These are phyloP conservation scores for Mycogona germanica DNA, from an alignment of 2,888 invertebrate species.

Conservation along the genomic window DNA sequence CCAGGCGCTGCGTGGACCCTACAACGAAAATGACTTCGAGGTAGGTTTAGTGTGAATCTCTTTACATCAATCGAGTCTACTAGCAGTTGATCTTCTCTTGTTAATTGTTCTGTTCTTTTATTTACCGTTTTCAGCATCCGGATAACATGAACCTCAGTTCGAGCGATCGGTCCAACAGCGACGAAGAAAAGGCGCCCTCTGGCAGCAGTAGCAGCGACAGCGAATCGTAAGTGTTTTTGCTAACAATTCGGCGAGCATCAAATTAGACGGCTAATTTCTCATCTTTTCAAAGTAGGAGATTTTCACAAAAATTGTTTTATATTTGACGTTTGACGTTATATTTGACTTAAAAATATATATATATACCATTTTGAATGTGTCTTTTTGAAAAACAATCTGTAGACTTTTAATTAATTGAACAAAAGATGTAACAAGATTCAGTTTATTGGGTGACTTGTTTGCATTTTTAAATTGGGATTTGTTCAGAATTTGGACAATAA, in stretches of 20 bases:
- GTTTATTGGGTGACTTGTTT: neutral
- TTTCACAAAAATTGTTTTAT: too few species aligned
- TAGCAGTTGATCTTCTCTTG: too few species aligned
- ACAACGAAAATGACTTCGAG: constrained; percentile 17
- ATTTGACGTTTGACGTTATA: too few species aligned
- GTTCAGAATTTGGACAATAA: too few species aligned
- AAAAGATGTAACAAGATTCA: neutral
- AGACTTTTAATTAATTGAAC: too few species aligned
- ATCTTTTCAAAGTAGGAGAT: too few species aligned
- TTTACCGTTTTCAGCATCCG: constrained; percentile 20
- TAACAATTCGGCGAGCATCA: too few species aligned
- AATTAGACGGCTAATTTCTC: too few species aligned
- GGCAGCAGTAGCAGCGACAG: constrained; percentile 14
- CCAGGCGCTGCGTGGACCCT: constrained; percentile 3
- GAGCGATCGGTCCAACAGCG: constrained; percentile 21
- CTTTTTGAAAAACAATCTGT: too few species aligned
- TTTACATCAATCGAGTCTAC: too few species aligned
- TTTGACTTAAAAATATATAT: too few species aligned
- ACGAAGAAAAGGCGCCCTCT: constrained; percentile 19
- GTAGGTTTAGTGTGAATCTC: constrained; percentile 1
- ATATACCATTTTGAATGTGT: constrained; percentile 32
- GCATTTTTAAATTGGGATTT: too few species aligned
- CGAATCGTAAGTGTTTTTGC: constrained; percentile 14
- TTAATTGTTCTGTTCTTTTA: neutral
- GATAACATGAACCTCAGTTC: constrained; percentile 21